phyloP scores from a whole-genome alignment of 2,797 vertebrate genomes.

The Dipus sagitta region DNA sequence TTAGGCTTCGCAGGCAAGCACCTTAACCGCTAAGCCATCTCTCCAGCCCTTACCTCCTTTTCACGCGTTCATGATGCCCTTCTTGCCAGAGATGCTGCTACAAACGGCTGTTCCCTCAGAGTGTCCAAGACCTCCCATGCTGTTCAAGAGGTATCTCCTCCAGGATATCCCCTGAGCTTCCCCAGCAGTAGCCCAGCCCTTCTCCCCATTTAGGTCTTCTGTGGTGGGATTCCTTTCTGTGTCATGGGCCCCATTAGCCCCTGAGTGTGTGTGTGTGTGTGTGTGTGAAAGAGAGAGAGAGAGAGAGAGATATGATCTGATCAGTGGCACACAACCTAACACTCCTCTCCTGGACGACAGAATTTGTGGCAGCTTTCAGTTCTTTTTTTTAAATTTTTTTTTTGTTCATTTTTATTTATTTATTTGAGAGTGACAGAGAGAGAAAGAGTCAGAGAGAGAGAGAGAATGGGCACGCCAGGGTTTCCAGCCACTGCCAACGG shows the following conservation, averaged over 20 bases:
- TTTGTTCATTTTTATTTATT: too few species aligned
- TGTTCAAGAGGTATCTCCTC: background rate
- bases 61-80: background rate
- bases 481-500: too few species aligned
- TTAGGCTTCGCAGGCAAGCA: too few species aligned
- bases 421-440: too few species aligned
- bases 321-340: background rate
- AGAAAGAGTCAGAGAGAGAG: too few species aligned
- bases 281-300: background rate
- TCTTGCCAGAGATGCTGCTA: background rate
- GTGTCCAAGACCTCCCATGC: background rate
- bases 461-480: too few species aligned
- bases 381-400: too few species aligned
- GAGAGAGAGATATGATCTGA: background rate
- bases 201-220: background rate
- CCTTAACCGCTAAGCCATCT: too few species aligned
- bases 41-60: too few species aligned
- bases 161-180: background rate
- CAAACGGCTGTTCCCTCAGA: background rate
- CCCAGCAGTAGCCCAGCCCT: background rate
- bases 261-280: background rate
- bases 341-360: background rate
- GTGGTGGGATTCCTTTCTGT: background rate
- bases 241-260: background rate
- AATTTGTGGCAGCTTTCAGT: background rate